Evolutionary conservation across 2,113 vertebrate genomes (phyloP).

Genomic region (rabbit (Oryctolagus cuniculus)): mOryCun1.1 NC_091445.1:13671501-13672000

Average conservation of each 20-base stretch:
- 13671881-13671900: neutral
- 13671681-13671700: neutral
- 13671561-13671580: neutral
- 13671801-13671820: neutral
- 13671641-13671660: neutral
- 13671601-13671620: neutral
- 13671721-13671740: neutral
- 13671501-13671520: too few relatives aligned
- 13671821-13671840: neutral
- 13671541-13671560: neutral
- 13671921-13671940: neutral
- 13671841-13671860: neutral
- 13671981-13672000: neutral
- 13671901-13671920: neutral
- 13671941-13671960: neutral
- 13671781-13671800: neutral
- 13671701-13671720: neutral
- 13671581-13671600: neutral
- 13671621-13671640: neutral
- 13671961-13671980: neutral
- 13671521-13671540: neutral
- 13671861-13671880: neutral
- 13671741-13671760: neutral
- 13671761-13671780: neutral
- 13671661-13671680: neutral